Evolutionary conservation across 1,140 invertebrate genomes (phyloP), one percentile per base, ranked within the genome.

Genomic region (Cyclargus thomasi): DNA sequence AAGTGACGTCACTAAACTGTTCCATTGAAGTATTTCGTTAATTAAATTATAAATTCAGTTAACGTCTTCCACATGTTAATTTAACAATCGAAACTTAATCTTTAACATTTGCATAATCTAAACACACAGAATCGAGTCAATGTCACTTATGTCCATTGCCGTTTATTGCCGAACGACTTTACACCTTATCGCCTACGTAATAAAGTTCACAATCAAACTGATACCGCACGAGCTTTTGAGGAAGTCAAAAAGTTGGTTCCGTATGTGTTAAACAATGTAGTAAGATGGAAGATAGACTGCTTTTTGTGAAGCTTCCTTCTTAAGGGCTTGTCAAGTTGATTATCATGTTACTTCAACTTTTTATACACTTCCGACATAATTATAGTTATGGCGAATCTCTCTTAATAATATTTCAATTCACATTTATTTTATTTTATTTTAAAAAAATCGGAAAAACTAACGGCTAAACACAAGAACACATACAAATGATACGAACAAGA

Each of bases 91-190:
- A 55, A 59, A 59, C 10, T 21, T 18, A 11, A 59, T 20, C 18
- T 59, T 20, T 20, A 59, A 59, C 53, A 59, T 59, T 59, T 59
- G 10, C 55, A 59, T 59, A 59, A 59, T 59, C 55, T 20, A 59
- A 59, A 59, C 20, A 59, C 21, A 59, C 55, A 59, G 18, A 59
- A 59, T 59, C 14, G 55, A 59, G 20, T 10, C 55, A 21, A 59
- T 59, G 55, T 59, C 20, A 59, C 2, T 21, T 8, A 21, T 7
- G 4, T 59, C 20, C 55, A 59, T 59, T 59, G 55, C 55, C 7
- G 20, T 21, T 21, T 20, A 59, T 6, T 17, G 10, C 21, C 5
- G 21, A 59, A 59, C 20, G 18, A 59, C 21, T 59, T 11, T 21
- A 10, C 10, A 59, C 10, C 55, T 10, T 59, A 59, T 10, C 10